phyloP scores from a whole-genome alignment of 2,113 vertebrate species.

The Tauraco erythrolophus region DNA sequence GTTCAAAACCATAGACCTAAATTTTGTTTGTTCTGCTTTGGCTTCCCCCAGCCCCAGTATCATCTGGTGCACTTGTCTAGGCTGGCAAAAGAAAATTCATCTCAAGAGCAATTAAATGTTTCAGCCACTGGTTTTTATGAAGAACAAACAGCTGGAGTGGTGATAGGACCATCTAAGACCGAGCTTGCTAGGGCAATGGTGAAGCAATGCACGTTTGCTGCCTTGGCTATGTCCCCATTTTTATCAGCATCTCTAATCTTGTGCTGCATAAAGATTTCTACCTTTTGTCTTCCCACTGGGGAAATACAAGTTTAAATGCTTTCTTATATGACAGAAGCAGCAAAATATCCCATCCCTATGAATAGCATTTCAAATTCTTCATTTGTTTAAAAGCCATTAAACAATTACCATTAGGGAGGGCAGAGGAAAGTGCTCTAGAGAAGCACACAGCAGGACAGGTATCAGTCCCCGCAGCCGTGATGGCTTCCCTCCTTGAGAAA shows the following conservation, averaged over 20 bases:
- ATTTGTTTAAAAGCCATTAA: background rate
- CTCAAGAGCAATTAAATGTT: background rate
- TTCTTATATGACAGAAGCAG: background rate
- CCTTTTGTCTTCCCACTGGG: background rate
- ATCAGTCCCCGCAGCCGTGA: background rate
- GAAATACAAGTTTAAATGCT: background rate
- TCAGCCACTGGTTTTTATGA: background rate
- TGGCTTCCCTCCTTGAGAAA: rapidly evolving
- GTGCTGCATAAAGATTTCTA: background rate
- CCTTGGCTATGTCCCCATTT: background rate
- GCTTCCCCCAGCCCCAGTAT: background rate
- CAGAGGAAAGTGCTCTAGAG: background rate
- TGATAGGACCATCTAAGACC: background rate
- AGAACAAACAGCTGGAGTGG: background rate
- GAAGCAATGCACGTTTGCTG: background rate
- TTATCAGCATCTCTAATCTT: background rate
- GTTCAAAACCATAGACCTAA: background rate
- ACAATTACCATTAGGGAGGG: background rate
- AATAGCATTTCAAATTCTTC: background rate
- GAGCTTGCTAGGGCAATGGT: background rate
- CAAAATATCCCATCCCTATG: background rate
- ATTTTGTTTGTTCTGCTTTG: background rate
- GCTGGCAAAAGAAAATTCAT: background rate
- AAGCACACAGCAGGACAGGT: background rate
- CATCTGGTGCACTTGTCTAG: background rate